Conservation (phyloP, 2,797 vertebrate species). For the Cossypha polioptera region DNA sequence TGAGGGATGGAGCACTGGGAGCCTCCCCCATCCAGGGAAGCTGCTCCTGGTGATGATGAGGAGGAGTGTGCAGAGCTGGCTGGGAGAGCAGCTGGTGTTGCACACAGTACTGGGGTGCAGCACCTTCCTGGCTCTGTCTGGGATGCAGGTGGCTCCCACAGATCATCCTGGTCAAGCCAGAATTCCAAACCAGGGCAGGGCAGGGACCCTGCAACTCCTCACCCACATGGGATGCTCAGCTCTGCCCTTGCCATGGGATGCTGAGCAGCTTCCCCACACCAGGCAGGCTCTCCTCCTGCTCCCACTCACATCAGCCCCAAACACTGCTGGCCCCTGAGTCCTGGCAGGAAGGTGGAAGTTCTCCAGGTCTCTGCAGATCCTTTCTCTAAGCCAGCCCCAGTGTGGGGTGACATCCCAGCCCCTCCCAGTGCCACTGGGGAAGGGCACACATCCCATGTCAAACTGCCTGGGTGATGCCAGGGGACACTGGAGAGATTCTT, state of each 20-base stretch:
- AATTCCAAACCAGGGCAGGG: not conserved
- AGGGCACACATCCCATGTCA: not conserved
- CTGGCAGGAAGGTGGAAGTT: not conserved
- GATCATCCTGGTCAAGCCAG: not conserved
- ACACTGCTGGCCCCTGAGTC: not conserved
- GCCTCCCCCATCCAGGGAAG: fast-evolving
- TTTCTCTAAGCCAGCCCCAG: not conserved
- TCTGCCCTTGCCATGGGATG: not conserved
- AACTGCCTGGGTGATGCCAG: not conserved
- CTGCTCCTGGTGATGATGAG: not conserved
- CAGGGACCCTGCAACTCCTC: not conserved
- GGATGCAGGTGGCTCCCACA: not conserved
- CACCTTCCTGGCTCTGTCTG: not conserved
- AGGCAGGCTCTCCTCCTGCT: not conserved
- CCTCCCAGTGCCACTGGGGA: not conserved
- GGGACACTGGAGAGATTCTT: not conserved
- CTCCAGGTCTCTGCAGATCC: not conserved
- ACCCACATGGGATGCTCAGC: fast-evolving
- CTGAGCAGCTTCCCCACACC: not conserved
- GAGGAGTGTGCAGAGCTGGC: not conserved
- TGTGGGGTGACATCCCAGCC: not conserved
- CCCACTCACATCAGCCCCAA: fast-evolving
- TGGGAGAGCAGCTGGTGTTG: not conserved
- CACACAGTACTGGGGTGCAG: fast-evolving
- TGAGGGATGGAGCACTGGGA: not conserved